These are phyloP conservation scores for Nyctereutes procyonoides DNA, from an alignment of 2,113 vertebrate species.

Conservation along the genomic window DNA sequence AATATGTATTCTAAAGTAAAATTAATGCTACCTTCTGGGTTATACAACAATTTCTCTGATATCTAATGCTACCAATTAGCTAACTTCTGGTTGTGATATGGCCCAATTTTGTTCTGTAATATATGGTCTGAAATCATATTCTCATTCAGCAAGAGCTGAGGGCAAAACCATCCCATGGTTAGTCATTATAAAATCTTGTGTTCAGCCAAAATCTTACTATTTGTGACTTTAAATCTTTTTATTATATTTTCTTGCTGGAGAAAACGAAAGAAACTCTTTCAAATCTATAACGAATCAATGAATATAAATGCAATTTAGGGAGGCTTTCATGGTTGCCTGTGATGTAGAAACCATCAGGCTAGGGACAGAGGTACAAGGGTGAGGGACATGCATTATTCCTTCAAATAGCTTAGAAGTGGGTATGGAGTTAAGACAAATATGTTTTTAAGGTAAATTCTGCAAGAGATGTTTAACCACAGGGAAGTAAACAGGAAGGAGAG, in stretches of 20 bases:
- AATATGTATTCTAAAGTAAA: not conserved
- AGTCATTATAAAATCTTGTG: constrained; percentile 6
- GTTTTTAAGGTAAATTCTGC: constrained; percentile 24
- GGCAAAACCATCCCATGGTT: not conserved
- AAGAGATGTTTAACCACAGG: not conserved
- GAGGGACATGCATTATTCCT: not conserved
- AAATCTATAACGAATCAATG: not conserved
- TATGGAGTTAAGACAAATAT: not conserved
- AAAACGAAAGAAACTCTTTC: constrained; percentile 7
- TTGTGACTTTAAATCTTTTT: not conserved
- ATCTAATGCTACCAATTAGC: not conserved
- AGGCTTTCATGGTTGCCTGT: not conserved
- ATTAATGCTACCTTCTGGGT: not conserved
- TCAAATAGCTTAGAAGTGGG: not conserved
- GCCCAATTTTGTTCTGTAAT: constrained; percentile 7
- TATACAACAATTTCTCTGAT: not conserved
- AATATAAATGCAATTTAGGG: not conserved
- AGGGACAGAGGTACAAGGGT: not conserved
- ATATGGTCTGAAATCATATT: not conserved
- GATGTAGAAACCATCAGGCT: not conserved
- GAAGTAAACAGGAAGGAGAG: not conserved
- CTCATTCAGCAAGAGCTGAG: not conserved
- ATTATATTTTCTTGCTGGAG: not conserved
- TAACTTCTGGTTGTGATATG: not conserved
- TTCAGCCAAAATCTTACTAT: not conserved